Evolutionary conservation across 92 coral and sea anemone species (phyloP), one percentile per base, ranked within the genome.

Genomic region (Blastomussa wellsi): DNA sequence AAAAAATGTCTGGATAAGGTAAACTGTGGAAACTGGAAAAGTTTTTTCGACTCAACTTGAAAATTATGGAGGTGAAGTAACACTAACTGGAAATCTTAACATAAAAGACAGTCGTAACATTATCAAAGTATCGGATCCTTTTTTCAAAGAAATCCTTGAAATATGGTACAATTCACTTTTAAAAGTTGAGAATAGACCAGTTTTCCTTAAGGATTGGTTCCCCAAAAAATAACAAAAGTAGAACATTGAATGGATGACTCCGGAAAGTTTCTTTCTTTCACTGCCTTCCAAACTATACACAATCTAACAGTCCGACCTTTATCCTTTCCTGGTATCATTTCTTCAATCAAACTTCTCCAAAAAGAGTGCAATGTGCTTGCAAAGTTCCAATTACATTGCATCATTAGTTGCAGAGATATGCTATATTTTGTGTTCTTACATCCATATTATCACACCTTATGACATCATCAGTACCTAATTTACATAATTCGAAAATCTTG

Each of bases 151-250:
- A 71, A 71, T 35, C 19, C 31, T 72, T 72, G 53, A 39, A 41
- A 19, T n/a, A 13, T 72, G 55, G 77, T 72, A 52, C 3, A 53
- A 39, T 38, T n/a, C n/a, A n/a, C n/a, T n/a, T n/a, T n/a, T n/a
- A n/a, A n/a, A n/a, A n/a, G n/a, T n/a, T n/a, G n/a, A n/a, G n/a
- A n/a, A n/a, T n/a, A n/a, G n/a, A n/a, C n/a, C n/a, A n/a, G n/a
- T n/a, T n/a, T n/a, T n/a, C n/a, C n/a, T n/a, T n/a, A n/a, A n/a
- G n/a, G n/a, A n/a, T n/a, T n/a, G n/a, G n/a, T n/a, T n/a, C n/a
- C n/a, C n/a, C n/a, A n/a, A n/a, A n/a, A n/a, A n/a, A n/a, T 71
- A 71, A 71, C 76, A 71, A 38, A 36, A 71, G 76, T 71, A 22
- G 47, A 71, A 33, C 59, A 39, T 22, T 42, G 15, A 39, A 36